phyloP scores from a whole-genome alignment of 2,113 vertebrate species.

The Campylomormyrus numenius region DNA sequence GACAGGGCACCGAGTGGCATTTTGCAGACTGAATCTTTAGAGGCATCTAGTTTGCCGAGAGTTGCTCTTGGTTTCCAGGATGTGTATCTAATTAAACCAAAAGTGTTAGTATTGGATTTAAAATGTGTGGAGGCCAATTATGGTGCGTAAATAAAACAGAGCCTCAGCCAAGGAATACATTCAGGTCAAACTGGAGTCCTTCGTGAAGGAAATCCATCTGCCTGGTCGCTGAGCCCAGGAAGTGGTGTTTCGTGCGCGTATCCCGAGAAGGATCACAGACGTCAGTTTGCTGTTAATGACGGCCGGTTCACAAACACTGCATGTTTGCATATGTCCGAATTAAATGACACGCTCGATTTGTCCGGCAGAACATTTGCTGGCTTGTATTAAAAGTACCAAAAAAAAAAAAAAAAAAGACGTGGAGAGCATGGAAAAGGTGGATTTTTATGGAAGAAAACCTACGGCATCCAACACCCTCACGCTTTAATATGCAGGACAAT shows the following conservation, averaged over 20 bases:
- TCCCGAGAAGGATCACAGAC: background rate
- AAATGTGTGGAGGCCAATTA: slow-evolving; percentile 16
- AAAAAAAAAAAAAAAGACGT: background rate
- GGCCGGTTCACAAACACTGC: slow-evolving; percentile 1
- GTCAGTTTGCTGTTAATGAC: slow-evolving; percentile 6
- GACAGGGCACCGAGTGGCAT: background rate
- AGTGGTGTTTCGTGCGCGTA: background rate
- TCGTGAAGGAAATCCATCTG: slow-evolving; percentile 3
- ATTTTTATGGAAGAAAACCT: background rate
- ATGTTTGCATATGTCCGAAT: background rate
- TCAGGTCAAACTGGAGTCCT: background rate
- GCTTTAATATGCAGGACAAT: background rate
- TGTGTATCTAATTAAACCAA: slow-evolving; percentile 14
- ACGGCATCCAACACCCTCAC: background rate
- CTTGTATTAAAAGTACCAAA: background rate
- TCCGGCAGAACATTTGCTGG: background rate
- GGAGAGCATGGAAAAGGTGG: background rate
- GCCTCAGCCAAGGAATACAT: slow-evolving; percentile 13
- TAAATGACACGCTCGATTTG: slow-evolving; percentile 9
- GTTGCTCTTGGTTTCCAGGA: background rate
- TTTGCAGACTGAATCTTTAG: background rate
- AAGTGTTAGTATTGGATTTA: slow-evolving; percentile 18
- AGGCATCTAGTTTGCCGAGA: background rate
- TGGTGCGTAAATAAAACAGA: slow-evolving; percentile 15
- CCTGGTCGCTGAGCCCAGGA: background rate